Conservation (phyloP, 92 coral and sea anemone genomes). For the Phymanthus crucifer region DNA sequence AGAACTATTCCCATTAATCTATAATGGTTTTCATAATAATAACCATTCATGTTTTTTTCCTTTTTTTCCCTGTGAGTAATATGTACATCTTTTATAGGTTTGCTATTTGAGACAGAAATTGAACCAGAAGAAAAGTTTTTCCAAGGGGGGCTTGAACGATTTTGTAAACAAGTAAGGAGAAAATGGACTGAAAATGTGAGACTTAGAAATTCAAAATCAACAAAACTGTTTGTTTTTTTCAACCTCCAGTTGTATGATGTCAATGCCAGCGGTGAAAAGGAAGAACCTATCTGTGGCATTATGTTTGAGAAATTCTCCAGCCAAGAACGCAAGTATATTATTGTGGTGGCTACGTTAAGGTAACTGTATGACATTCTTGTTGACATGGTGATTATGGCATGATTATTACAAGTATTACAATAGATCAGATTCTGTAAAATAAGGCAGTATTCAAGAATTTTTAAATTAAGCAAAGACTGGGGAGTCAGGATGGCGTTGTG, state of each 20-base stretch:
- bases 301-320: conserved; percentile 95
- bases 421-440: background rate
- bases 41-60: too few species aligned
- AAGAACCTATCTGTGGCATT: conserved; percentile 86
- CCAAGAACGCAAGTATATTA: conserved; percentile 71
- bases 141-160: conserved; percentile 87
- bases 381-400: background rate
- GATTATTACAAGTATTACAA: background rate
- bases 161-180: conserved; percentile 70
- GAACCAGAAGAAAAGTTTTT: conserved; percentile 95
- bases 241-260: conserved; percentile 70
- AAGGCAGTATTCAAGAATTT: too few species aligned
- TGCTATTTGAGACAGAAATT: conserved; percentile 87
- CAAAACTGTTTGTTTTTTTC: background rate
- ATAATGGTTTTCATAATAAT: too few species aligned
- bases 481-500: too few species aligned
- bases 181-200: background rate
- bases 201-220: background rate
- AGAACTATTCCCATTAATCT: too few species aligned
- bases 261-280: conserved; percentile 71
- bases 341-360: conserved; percentile 96
- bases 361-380: background rate
- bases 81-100: conserved; percentile 42
- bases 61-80: too few species aligned
- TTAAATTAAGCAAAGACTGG: too few species aligned